phyloP scores from a whole-genome alignment of 2,888 invertebrate species.

The Chymomyza caudatula region DNA sequence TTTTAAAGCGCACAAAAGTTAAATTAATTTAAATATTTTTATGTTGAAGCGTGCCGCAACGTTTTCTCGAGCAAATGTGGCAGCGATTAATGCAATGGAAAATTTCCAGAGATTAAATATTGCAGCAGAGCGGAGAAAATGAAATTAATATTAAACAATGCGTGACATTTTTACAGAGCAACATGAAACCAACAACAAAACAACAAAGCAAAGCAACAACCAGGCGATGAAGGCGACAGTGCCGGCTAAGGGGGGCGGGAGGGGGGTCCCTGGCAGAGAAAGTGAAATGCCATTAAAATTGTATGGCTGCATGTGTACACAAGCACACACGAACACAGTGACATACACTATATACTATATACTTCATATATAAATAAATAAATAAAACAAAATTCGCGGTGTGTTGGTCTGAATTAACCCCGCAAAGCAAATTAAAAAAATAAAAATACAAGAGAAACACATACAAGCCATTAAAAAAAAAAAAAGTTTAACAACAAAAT shows the following conservation, averaged over 20 bases:
- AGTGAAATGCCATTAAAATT: conserved; percentile 55
- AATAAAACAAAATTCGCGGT: conserved; percentile 8
- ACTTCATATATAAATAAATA: background rate
- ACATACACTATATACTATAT: background rate
- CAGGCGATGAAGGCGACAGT: conserved; percentile 10
- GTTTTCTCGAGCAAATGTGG: background rate
- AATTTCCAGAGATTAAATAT: conserved; percentile 8
- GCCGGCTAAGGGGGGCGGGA: background rate
- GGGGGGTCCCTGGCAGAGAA: background rate
- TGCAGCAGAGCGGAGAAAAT: conserved; percentile 16
- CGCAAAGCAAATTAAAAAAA: conserved; percentile 14
- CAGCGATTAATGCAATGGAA: conserved; percentile 3
- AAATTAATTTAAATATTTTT: background rate
- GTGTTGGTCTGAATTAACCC: conserved; percentile 20
- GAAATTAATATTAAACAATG: conserved; percentile 44
- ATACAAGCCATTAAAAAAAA: conserved; percentile 20
- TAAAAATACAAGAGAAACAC: conserved; percentile 26
- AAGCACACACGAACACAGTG: background rate
- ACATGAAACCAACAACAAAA: conserved; percentile 1
- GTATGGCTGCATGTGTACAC: conserved; percentile 46
- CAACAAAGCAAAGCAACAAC: conserved; percentile 21
- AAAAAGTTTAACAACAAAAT: conserved; percentile 36
- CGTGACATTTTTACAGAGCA: conserved; percentile 40
- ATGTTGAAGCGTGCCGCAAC: background rate
- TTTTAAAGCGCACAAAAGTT: background rate